Base-by-base conservation (phyloP, 2,113 vertebrate species). In the Micronycteris hirsuta region DNA sequence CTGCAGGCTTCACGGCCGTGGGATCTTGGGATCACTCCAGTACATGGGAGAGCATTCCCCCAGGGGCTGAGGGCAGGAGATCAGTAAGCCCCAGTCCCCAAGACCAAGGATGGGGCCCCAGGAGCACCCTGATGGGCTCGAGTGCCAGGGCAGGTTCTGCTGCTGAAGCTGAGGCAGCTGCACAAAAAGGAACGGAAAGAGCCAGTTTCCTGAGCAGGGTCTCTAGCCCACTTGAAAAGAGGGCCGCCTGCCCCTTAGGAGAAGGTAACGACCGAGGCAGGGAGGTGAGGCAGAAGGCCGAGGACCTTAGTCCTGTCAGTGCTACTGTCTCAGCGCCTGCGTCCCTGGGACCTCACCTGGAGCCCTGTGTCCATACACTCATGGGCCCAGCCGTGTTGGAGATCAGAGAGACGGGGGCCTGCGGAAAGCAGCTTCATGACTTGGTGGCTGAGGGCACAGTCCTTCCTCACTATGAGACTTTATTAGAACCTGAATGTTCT, bases 381-480 rank as follows among this genome's bases (percentile, higher is more conserved):
- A 11, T 43, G 2, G 81, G 80, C 41, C 56, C 85, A 33, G 81
- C 77, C 41, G 61, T 95, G 74, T 36, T 93, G 88, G 88, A 97
- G 49, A 89, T 45, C 15, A 88, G 86, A 68, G 89, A 81, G 45
- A 83, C 61, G 58, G 71, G 95, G 76, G 36, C 86, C 56, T 71
- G n/a, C n/a, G 77, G n/a, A 78, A 96, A 93, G n/a, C 20, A 43
- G 24, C 45, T 89, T 54, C 41, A 71, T 31, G 93, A 92, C 63
- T 65, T 26, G 61, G 9, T 22, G 58, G 56, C 71, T 61, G 58
- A 15, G 17, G 85, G 63, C 86, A 52, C 81, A 84, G 61, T 88
- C 86, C 81, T 98, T 88, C 97, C 97, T 85, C 97, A 97, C 93
- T 97, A 61, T 19, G 96, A 98, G 97, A 96, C 97, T 5, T 91